These are phyloP conservation scores for Micromys minutus DNA, from an alignment of 2,113 vertebrate genomes.

Conservation along the genomic window DNA sequence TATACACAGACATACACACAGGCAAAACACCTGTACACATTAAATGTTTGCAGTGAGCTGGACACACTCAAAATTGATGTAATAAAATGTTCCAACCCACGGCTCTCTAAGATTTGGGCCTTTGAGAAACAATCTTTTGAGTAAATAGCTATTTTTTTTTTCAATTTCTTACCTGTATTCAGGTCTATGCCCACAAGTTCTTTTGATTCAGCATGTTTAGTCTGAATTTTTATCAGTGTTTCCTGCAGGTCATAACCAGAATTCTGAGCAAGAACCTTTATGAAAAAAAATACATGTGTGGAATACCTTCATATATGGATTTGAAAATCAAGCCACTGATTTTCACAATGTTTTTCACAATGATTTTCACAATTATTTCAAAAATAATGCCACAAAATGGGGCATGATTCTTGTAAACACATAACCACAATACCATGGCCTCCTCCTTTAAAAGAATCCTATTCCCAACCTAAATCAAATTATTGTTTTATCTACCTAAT, in stretches of 20 bases:
- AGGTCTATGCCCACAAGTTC: constrained; percentile 94
- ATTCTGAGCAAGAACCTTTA: constrained; percentile 95
- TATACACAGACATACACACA: not conserved
- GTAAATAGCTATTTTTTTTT: constrained; percentile 30
- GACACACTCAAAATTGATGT: constrained; percentile 26
- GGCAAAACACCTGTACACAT: not conserved
- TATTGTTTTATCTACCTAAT: constrained; percentile 1
- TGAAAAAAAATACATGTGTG: constrained; percentile 36
- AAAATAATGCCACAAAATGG: too few relatives aligned
- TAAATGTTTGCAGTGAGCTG: not conserved
- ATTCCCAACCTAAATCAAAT: constrained; percentile 34
- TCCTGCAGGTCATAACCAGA: constrained; percentile 95
- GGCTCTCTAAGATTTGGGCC: not conserved
- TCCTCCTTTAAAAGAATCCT: constrained; percentile 48
- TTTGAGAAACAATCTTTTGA: constrained; percentile 12
- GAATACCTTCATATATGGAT: constrained; percentile 12
- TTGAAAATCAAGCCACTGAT: constrained; percentile 39
- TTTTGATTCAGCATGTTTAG: constrained; percentile 90
- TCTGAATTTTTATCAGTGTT: constrained; percentile 95
- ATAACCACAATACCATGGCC: not conserved
- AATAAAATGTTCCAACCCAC: constrained; percentile 39
- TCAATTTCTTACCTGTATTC: constrained; percentile 89
- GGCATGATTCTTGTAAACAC: constrained; percentile 2
- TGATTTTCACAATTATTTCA: too few relatives aligned
- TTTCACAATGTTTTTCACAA: too few relatives aligned